Conservation (phyloP, 35 echinoderm and acorn worm species). For the Holothuria glaberrima region DNA sequence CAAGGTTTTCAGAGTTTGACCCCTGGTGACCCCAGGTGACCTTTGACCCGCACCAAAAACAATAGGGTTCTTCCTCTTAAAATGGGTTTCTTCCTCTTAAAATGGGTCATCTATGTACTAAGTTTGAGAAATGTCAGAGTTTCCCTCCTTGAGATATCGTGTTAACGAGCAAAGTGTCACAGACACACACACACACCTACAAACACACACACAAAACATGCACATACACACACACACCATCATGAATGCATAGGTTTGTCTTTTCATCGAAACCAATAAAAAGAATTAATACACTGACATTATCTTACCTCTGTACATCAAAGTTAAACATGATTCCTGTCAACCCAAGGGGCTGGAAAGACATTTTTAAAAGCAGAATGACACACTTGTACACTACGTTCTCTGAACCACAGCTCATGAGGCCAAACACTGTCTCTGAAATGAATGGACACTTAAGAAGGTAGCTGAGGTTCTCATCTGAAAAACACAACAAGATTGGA, state of each 20-base stretch:
- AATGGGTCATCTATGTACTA: too few relatives aligned
- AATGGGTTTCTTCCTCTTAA: too few relatives aligned
- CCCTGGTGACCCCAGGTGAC: too few relatives aligned
- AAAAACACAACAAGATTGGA: neutral
- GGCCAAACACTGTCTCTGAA: slow-evolving; percentile 26
- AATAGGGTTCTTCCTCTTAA: too few relatives aligned
- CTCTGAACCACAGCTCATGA: slow-evolving; percentile 31
- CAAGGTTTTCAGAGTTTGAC: too few relatives aligned
- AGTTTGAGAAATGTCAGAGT: too few relatives aligned
- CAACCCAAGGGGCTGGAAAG: slow-evolving; percentile 53
- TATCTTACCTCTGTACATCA: slow-evolving; percentile 62
- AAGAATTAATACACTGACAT: neutral
- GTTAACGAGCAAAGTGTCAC: neutral
- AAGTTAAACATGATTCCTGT: slow-evolving; percentile 61
- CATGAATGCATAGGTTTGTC: too few relatives aligned
- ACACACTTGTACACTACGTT: slow-evolving; percentile 48
- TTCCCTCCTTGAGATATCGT: too few relatives aligned
- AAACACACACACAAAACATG: neutral
- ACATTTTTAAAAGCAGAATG: slow-evolving; percentile 63
- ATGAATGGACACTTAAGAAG: slow-evolving; percentile 48
- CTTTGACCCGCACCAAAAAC: too few relatives aligned
- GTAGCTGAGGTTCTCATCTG: slow-evolving; percentile 76
- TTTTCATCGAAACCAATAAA: neutral
- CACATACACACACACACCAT: neutral
- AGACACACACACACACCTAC: neutral